Evolutionary conservation across 2,113 vertebrate species (phyloP).

Genomic region (Cyphomyrus discorhynchus): DNA sequence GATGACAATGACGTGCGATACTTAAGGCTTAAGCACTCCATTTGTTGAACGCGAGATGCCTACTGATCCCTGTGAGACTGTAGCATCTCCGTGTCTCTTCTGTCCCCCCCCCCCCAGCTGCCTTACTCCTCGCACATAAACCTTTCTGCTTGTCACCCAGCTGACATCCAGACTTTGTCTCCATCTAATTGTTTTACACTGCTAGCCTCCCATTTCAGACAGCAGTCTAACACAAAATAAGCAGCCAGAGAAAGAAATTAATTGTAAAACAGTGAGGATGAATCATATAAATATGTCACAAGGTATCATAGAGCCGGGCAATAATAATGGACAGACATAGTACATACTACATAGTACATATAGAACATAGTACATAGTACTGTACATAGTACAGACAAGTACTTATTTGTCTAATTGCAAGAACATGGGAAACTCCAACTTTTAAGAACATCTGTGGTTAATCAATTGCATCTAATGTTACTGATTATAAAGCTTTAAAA

Average conservation of each 20-base stretch:
- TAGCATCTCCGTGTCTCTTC: not conserved
- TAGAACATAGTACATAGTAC: not conserved
- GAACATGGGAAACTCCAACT: not conserved
- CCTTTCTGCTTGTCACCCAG: not conserved
- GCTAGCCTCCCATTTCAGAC: not conserved
- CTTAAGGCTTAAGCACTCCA: not conserved
- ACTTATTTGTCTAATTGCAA: not conserved
- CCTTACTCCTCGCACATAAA: not conserved
- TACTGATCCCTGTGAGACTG: not conserved
- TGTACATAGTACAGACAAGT: not conserved
- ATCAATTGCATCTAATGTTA: not conserved
- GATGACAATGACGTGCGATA: not conserved
- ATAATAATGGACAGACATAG: not conserved
- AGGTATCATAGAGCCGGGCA: not conserved
- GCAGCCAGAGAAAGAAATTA: not conserved
- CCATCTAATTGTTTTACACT: not conserved
- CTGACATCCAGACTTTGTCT: not conserved
- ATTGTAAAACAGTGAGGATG: not conserved
- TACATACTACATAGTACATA: not conserved
- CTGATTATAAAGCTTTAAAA: not conserved
- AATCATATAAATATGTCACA: not conserved
- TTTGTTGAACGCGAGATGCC: not conserved
- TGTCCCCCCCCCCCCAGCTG: not conserved
- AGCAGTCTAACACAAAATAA: not conserved
- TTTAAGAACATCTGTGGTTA: not conserved